Base-by-base conservation (phyloP, 2,888 invertebrate genomes). In the Griposia aprilina region DNA sequence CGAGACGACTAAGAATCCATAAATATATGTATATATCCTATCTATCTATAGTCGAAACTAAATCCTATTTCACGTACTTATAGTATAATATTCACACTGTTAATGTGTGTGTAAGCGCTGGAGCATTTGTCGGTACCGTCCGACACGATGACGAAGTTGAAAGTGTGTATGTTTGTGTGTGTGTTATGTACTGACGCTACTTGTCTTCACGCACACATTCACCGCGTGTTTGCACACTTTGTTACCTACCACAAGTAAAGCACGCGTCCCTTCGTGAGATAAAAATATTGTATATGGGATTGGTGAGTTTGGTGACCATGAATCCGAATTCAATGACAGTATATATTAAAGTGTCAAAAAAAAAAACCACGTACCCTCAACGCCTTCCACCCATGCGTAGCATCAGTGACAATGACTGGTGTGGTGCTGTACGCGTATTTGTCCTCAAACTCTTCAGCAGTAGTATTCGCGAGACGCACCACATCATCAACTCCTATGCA, bases 321-420 rank as follows among this genome's bases (percentile, higher is more conserved):
- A 36, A 41, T 17, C 8, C 15, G n/a, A 41, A 63, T 63, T 36
- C 15, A 63, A 36, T 4, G n/a, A 45, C 20, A 30, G 45, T 62
- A 41, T 41, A 48, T 30, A 36, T 50, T 36, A 48, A n/a, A n/a
- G n/a, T n/a, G 17, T 48, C 10, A 59, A 2, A 11, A 13, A 30
- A 45, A 59, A 23, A 20, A 11, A 10, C 4, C 0, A 59, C 52
- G 0, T 81, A 97, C 97, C 82, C 97, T 91, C 26, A 97, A 94
- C 0, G 99, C 99, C 55, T 98, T 98, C 99, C 99, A 99, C 85
- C 98, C 97, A 13, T 88, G 91, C 30, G 98, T 98, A 0, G 98
- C 99, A 93, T 99, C 99, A 8, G 97, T 98, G 15, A 99, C 97
- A 23, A 99, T 98, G 2, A 99, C 98, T 0, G 99, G 99, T 11